Evolutionary conservation across 2,797 vertebrate species (phyloP).

Genomic region (Chlorospingus semifuscus): DNA sequence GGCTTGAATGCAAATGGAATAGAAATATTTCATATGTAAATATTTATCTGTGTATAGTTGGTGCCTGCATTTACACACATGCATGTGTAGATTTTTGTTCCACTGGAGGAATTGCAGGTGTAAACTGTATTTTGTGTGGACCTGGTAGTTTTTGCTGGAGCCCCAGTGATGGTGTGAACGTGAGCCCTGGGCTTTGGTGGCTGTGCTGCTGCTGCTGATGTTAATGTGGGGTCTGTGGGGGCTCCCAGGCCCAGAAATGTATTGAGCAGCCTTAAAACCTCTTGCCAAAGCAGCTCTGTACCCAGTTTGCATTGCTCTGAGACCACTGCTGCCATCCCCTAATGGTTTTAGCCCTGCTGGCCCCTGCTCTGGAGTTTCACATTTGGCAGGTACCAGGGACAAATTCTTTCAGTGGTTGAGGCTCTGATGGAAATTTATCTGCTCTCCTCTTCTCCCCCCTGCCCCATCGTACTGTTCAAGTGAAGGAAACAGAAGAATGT

Average conservation of each 20-base stretch:
- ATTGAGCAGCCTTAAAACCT: not conserved
- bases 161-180: accelerated
- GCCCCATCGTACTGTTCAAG: constrained; percentile 33
- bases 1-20: not conserved
- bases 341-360: not conserved
- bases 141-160: not conserved
- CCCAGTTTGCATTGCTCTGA: not conserved
- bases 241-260: not conserved
- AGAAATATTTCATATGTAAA: not conserved
- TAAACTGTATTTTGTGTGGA: not conserved
- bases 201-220: not conserved
- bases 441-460: not conserved
- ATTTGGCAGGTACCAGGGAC: constrained; percentile 66
- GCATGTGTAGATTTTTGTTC: not conserved
- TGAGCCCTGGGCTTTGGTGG: not conserved
- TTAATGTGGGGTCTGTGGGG: not conserved
- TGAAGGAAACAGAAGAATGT: constrained; percentile 74
- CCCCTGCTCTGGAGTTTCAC: constrained; percentile 37
- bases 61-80: not conserved
- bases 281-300: not conserved
- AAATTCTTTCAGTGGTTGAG: constrained; percentile 56
- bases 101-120: not conserved
- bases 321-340: not conserved
- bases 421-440: constrained; percentile 65
- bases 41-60: accelerated